Evolutionary conservation across 2,113 vertebrate genomes (phyloP).

Genomic region (Saccopteryx leptura): DNA sequence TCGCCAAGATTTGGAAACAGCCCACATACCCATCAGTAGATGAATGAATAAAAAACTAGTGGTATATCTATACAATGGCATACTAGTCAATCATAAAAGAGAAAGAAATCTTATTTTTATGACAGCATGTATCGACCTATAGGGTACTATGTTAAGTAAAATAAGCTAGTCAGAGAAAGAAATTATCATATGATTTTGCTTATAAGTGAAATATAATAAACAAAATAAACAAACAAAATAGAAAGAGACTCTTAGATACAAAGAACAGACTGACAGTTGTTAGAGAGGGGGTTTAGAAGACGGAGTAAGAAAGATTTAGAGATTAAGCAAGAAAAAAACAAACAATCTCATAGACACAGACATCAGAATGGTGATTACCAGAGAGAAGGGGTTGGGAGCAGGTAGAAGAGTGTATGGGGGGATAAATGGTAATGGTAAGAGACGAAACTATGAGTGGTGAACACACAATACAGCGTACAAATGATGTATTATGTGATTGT

Average conservation of each 20-base stretch:
- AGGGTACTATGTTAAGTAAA: background rate
- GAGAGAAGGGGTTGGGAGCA: background rate
- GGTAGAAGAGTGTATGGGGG: background rate
- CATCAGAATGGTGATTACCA: background rate
- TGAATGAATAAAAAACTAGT: background rate
- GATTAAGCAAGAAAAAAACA: background rate
- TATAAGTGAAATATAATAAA: background rate
- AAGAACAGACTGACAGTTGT: background rate
- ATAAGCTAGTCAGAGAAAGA: background rate
- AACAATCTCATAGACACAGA: background rate
- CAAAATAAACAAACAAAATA: background rate
- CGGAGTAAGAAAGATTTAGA: background rate
- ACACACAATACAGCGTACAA: background rate
- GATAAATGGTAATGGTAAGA: background rate
- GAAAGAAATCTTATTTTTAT: background rate
- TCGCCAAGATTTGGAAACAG: background rate
- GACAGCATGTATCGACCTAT: background rate
- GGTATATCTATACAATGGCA: background rate
- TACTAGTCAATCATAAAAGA: background rate
- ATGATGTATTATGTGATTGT: background rate
- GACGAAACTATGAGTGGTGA: background rate
- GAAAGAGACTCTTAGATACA: background rate
- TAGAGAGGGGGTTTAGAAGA: background rate
- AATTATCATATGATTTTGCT: background rate
- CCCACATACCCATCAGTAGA: background rate